Base-by-base conservation (phyloP, 2,888 invertebrate genomes). In the Drosophila subsilvestris region DNA sequence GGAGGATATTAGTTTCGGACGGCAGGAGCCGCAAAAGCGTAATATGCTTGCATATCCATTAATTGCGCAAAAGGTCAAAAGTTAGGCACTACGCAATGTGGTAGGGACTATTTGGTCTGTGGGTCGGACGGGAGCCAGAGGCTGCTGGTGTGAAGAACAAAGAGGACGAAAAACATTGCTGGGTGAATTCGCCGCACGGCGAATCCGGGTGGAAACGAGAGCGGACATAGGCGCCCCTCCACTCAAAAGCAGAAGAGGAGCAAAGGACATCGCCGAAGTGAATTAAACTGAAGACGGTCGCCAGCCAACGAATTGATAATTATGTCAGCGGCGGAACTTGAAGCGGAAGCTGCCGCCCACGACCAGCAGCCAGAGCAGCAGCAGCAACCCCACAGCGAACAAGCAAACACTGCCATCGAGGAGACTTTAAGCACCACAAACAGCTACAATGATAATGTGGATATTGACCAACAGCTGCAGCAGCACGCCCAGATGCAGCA, bases 11-110 rank as follows among this genome's bases (percentile, higher is more conserved):
- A 74, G 81, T 81, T 81, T 75, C 81, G 79, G 57, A 37, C 70
- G 66, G 60, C 63, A 55, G 61, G 45, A 63, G 57, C 56, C 53
- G 66, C 43, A 32, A 51, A 45, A 27, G 58, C 56, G 63, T 80
- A 84, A 74, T 83, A 76, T 86, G 73, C 74, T 67, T 60, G 74
- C 79, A 80, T 66, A 76, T 68, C 69, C 75, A 85, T 77, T 82
- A 87, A 85, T 75, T 82, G 79, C 74, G 75, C 51, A 53, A 60
- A 85, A 84, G 88, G 83, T 84, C 88, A 85, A 71, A 87, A 73
- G 86, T 74, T 87, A 81, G 76, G 50, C 67, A 48, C 29, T n/a
- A 37, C 14, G 37, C 14, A 37, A 37, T 37, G 37, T 37, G 37
- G 14, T 37, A 37, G n/a, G 37, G 37, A 29, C 53, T 42, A 53